Evolutionary conservation across 2,888 invertebrate genomes (phyloP).

Genomic region (Macropis europaea): DNA sequence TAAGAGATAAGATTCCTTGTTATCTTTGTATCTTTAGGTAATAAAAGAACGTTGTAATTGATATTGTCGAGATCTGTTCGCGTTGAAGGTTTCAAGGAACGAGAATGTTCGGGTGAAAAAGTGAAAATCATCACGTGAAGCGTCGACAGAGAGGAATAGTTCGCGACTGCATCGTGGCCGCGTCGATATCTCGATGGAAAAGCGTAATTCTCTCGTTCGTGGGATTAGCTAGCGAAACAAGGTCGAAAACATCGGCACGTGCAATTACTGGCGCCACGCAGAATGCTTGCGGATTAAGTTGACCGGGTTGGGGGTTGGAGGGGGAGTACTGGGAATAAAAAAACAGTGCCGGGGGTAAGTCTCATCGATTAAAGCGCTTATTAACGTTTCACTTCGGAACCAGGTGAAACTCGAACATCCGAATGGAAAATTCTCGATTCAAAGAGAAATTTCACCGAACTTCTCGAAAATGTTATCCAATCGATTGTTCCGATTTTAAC

Average conservation of each 20-base stretch:
- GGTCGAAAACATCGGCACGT: slow-evolving; percentile 7
- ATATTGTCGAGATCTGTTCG: too few species aligned
- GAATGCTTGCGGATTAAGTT: slow-evolving; percentile 11
- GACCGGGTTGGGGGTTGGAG: neutral
- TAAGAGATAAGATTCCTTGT: too few species aligned
- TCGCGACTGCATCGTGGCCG: neutral
- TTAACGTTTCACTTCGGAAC: slow-evolving; percentile 54
- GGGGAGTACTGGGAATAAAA: neutral
- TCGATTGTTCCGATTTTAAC: slow-evolving; percentile 9
- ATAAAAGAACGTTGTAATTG: too few species aligned
- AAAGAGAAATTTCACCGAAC: neutral
- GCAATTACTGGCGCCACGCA: slow-evolving; percentile 13
- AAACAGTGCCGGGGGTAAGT: neutral
- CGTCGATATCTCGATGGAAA: neutral
- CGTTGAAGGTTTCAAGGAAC: too few species aligned
- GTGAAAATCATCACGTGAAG: neutral
- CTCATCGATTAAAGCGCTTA: slow-evolving; percentile 51
- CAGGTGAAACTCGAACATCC: slow-evolving; percentile 11
- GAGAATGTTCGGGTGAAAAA: neutral
- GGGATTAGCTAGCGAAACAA: slow-evolving; percentile 8
- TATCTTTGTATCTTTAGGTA: too few species aligned
- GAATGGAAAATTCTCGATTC: neutral
- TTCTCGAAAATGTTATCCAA: neutral
- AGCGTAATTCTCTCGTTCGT: neutral
- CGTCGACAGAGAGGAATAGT: neutral